Evolutionary conservation across 2,888 invertebrate species (phyloP).

Genomic region (Thyatira batis): DNA sequence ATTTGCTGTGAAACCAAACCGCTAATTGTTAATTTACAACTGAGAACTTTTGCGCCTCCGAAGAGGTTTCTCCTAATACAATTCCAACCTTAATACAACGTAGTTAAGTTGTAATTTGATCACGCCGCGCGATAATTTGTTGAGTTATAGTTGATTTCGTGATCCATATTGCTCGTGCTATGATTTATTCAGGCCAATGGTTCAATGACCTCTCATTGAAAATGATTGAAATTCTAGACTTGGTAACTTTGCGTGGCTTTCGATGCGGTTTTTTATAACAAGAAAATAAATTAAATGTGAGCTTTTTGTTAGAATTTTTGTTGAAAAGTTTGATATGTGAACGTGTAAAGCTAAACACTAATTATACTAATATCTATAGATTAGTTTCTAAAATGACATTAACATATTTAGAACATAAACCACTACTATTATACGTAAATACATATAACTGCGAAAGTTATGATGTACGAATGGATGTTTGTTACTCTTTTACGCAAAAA

Average conservation of each 20-base stretch:
- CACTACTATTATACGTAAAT: no score
- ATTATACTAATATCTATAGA: no score
- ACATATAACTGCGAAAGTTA: no score
- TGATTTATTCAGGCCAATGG: slow-evolving; percentile 33
- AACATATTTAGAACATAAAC: no score
- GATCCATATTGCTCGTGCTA: slow-evolving; percentile 14
- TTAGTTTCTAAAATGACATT: no score
- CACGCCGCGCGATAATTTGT: not conserved
- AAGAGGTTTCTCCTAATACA: not conserved
- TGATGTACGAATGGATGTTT: no score
- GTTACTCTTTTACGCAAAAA: no score
- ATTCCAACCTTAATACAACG: not conserved
- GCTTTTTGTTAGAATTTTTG: no score
- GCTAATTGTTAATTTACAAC: not conserved
- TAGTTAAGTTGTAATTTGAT: not conserved
- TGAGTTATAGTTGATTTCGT: slow-evolving; percentile 18
- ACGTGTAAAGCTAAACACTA: no score
- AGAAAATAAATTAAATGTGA: no score
- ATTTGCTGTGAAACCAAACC: not conserved
- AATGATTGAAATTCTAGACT: slow-evolving; percentile 4
- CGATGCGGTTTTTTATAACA: not conserved
- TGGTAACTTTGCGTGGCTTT: not conserved
- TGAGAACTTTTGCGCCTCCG: not conserved
- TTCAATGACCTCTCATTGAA: slow-evolving; percentile 23
- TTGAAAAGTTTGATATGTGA: no score